Evolutionary conservation across 2,888 invertebrate species (phyloP).

Genomic region (Busseola fusca): DNA sequence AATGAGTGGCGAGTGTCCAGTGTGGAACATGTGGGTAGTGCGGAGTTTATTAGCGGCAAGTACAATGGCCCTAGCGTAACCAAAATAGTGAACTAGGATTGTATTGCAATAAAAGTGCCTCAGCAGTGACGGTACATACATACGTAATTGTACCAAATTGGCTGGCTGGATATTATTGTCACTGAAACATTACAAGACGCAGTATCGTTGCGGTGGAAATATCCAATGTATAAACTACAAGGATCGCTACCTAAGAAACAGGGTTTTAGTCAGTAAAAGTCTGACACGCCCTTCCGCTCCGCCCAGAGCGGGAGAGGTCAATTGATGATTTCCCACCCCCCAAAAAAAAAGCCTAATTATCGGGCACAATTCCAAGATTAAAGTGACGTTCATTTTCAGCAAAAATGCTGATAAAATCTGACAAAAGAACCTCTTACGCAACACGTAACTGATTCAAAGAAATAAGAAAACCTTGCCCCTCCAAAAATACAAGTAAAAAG

Average conservation of each 20-base stretch:
- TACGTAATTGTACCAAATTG: not conserved
- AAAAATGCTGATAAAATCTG: slow-evolving; percentile 31
- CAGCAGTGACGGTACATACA: not conserved
- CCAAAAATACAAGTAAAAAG: slow-evolving; percentile 43
- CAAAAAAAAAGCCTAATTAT: slow-evolving; percentile 21
- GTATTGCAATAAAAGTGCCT: not conserved
- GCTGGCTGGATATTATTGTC: not conserved
- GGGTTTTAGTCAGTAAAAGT: too few relatives aligned
- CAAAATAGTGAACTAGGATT: not conserved
- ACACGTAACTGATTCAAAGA: slow-evolving; percentile 38
- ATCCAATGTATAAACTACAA: not conserved
- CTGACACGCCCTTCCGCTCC: too few relatives aligned
- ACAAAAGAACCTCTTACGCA: slow-evolving; percentile 30
- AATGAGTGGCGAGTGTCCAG: not conserved
- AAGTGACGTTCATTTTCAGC: slow-evolving; percentile 4
- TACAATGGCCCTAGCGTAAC: not conserved
- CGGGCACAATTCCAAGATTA: slow-evolving; percentile 40
- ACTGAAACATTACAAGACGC: not conserved
- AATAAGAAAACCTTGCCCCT: slow-evolving; percentile 28
- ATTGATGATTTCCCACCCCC: too few relatives aligned
- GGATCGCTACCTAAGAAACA: not conserved
- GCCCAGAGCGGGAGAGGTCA: too few relatives aligned
- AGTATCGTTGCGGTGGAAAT: not conserved
- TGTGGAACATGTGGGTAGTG: not conserved
- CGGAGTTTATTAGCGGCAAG: not conserved